Percentiles rank a stretch among this genome's conserved stretches.
These are phyloP conservation scores for Ceratosolen solmsi DNA, from an alignment of 1,140 invertebrate genomes.

Conservation along the genomic window DNA sequence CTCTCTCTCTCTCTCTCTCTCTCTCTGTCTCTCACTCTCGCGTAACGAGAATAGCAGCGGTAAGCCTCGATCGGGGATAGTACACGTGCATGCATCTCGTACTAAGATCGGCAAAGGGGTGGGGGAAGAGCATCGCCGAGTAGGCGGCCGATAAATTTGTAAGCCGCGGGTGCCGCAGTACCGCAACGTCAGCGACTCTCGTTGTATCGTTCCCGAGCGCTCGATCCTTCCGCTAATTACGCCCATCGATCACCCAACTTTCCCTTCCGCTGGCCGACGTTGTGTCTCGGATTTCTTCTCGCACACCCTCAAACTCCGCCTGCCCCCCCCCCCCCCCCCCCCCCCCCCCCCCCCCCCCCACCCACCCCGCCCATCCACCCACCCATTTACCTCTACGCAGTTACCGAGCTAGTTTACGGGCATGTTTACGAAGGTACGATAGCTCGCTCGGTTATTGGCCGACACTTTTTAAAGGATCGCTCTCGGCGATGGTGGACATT, in stretches of 20 bases:
- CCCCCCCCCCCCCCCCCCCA: too few relatives aligned
- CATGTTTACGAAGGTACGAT: neutral
- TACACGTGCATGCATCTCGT: neutral
- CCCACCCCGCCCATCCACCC: neutral
- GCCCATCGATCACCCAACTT: conserved; percentile 38
- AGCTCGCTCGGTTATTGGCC: neutral
- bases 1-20: neutral
- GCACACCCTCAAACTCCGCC: too few relatives aligned
- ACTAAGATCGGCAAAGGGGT: neutral
- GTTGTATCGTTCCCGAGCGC: neutral
- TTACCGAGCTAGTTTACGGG: neutral
- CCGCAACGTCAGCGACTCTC: conserved; percentile 7
- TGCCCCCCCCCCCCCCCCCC: neutral
- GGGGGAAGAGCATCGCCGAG: neutral
- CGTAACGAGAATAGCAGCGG: too few relatives aligned
- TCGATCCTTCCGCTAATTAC: conserved; percentile 22
- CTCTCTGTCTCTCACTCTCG: too few relatives aligned
- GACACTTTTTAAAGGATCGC: neutral
- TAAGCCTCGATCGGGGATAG: neutral
- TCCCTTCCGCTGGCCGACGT: neutral
- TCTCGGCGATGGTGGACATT: neutral
- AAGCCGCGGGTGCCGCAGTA: neutral
- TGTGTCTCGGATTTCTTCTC: conserved; percentile 39
- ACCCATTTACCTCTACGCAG: neutral
- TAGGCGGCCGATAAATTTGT: conserved; percentile 30